Percentiles rank a stretch among this genome's conserved stretches.
Conservation (phyloP, 2,888 invertebrate genomes). For the Nomada goodeniana region DNA sequence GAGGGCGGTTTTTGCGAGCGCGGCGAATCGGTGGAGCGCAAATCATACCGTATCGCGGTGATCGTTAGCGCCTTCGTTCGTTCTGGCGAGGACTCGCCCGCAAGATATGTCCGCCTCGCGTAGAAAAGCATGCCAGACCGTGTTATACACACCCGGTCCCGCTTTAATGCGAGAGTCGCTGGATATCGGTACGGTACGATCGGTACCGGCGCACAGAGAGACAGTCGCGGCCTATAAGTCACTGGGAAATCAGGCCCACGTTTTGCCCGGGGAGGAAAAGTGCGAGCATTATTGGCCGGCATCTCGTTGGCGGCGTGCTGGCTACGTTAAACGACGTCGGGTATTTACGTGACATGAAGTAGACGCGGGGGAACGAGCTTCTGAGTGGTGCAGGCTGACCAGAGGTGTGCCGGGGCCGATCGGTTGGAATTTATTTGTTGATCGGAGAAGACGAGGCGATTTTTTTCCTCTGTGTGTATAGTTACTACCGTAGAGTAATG, state of each 20-base stretch:
- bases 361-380: conserved; percentile 46
- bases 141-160: conserved; percentile 11
- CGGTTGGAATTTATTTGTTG: background rate
- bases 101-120: conserved; percentile 2
- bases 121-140: conserved; percentile 17
- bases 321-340: conserved; percentile 46
- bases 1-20: conserved; percentile 45
- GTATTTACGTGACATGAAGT: conserved; percentile 74
- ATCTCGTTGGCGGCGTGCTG: conserved; percentile 44
- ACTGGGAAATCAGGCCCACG: conserved; percentile 62
- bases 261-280: conserved; percentile 50
- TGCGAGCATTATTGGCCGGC: conserved; percentile 58
- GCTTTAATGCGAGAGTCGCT: conserved; percentile 46
- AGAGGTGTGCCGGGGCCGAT: conserved; percentile 6
- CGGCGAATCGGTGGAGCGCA: conserved; percentile 59
- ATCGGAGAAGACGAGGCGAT: too few species aligned
- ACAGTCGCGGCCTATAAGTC: conserved; percentile 54
- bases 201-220: conserved; percentile 25
- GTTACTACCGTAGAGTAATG: too few species aligned
- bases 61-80: conserved; percentile 63
- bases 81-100: conserved; percentile 15
- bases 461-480: too few species aligned
- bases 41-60: conserved; percentile 64
- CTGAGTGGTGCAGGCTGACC: conserved; percentile 21
- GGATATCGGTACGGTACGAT: conserved; percentile 60